These are phyloP conservation scores for Phyto melanocephala DNA, from an alignment of 2,888 invertebrate species.

Conservation along the genomic window DNA sequence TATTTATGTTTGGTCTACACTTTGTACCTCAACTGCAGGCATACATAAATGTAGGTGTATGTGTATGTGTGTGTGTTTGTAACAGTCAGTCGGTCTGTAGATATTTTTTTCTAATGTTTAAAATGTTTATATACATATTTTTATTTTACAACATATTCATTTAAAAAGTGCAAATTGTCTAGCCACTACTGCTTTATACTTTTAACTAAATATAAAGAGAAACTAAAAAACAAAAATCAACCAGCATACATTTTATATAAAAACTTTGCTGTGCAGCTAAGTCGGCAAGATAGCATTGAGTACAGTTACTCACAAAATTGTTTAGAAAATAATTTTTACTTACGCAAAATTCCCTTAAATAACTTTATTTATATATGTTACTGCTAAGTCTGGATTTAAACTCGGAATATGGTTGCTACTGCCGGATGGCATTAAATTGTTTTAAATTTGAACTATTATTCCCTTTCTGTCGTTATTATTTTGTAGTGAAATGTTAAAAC, in stretches of 20 bases:
- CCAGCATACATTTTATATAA: not conserved
- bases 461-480: too few relatives aligned
- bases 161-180: conserved; percentile 62
- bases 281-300: conserved; percentile 12
- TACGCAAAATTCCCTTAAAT: too few relatives aligned
- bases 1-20: not conserved
- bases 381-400: too few relatives aligned
- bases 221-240: not conserved
- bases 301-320: conserved; percentile 10
- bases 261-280: conserved; percentile 12
- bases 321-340: too few relatives aligned
- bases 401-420: too few relatives aligned
- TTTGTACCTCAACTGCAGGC: not conserved
- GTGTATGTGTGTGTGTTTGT: not conserved
- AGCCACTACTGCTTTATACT: conserved; percentile 43
- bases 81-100: conserved; percentile 1
- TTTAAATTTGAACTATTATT: too few relatives aligned
- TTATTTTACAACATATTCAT: conserved; percentile 33
- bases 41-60: not conserved
- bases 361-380: too few relatives aligned
- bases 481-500: too few relatives aligned
- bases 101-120: conserved; percentile 5
- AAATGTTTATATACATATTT: conserved; percentile 24
- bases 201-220: conserved; percentile 4
- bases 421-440: too few relatives aligned